Conservation (phyloP, 2,113 vertebrate genomes). For the Crotalus horridus region DNA sequence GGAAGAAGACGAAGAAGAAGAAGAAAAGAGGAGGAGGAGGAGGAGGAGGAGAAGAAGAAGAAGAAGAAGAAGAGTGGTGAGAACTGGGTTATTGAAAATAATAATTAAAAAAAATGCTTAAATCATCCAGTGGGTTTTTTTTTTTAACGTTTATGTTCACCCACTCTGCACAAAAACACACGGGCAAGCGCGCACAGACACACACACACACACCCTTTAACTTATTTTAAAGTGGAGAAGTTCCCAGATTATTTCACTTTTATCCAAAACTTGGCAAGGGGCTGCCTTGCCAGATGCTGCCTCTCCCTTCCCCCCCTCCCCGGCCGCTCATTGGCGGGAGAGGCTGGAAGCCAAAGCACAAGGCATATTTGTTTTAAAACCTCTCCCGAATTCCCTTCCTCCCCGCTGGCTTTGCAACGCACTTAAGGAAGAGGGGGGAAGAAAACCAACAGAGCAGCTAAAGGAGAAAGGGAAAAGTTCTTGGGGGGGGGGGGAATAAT, state of each 20-base stretch:
- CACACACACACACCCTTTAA: background rate
- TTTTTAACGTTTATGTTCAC: too few relatives aligned
- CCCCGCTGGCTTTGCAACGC: background rate
- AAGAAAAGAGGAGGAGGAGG: fast-evolving
- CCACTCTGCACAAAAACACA: background rate
- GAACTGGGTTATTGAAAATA: too few relatives aligned
- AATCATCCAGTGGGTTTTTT: too few relatives aligned
- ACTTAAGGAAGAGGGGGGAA: background rate
- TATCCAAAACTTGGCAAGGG: background rate
- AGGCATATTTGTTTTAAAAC: background rate
- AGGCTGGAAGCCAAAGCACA: background rate
- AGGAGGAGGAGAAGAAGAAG: too few relatives aligned
- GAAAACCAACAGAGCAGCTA: background rate
- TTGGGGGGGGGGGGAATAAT: too few relatives aligned
- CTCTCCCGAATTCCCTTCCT: background rate
- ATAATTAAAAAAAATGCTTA: too few relatives aligned
- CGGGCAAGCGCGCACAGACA: too few relatives aligned
- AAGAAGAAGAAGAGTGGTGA: too few relatives aligned
- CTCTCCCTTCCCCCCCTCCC: background rate
- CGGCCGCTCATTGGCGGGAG: background rate
- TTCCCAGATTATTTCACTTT: background rate
- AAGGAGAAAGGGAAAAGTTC: background rate
- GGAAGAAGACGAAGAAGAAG: too few relatives aligned
- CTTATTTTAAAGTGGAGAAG: background rate
- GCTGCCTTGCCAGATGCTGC: background rate